phyloP scores from a whole-genome alignment of 2,797 vertebrate species.

The Vultur gryphus region DNA sequence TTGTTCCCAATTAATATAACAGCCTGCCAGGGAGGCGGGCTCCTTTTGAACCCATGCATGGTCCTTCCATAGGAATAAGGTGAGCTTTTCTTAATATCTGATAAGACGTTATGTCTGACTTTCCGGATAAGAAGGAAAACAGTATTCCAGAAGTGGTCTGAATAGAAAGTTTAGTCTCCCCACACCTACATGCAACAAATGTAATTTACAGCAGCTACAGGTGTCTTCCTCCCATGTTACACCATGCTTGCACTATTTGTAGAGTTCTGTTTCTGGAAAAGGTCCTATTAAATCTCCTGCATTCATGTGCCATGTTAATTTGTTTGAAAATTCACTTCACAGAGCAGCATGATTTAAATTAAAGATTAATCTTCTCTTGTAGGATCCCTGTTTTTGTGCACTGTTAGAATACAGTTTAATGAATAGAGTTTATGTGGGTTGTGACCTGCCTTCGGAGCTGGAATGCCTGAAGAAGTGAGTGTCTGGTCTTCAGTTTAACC shows the following conservation, averaged over 20 bases:
- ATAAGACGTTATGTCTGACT: neutral
- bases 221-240: neutral
- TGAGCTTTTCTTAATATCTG: neutral
- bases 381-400: slow-evolving; percentile 90
- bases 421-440: slow-evolving; percentile 86
- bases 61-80: neutral
- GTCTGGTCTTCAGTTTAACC: neutral
- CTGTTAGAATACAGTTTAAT: slow-evolving; percentile 85
- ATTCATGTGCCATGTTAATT: neutral
- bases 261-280: neutral
- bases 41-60: neutral
- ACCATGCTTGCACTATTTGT: neutral
- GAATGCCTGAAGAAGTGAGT: slow-evolving; percentile 72
- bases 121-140: neutral
- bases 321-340: neutral
- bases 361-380: neutral
- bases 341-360: neutral
- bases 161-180: neutral
- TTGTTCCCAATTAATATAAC: neutral
- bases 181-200: rapidly evolving
- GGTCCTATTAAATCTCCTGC: neutral
- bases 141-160: neutral
- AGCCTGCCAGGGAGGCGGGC: neutral
- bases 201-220: neutral
- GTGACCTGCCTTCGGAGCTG: slow-evolving; percentile 83